Evolutionary conservation across 2,113 vertebrate genomes (phyloP).

Genomic region (Pogona vitticeps): DNA sequence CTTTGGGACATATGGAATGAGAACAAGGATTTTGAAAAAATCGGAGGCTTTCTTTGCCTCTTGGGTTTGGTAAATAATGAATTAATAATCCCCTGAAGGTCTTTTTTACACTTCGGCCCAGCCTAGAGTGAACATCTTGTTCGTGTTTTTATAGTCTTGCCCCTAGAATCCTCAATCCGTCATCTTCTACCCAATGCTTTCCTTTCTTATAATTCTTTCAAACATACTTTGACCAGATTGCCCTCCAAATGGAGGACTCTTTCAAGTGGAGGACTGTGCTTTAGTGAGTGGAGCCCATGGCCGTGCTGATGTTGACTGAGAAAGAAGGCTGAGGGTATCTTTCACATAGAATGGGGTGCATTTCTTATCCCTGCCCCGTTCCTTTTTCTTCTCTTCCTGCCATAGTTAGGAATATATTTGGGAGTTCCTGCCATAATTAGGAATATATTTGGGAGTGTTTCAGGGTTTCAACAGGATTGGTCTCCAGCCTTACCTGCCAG

Average conservation of each 20-base stretch:
- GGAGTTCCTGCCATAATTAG: not conserved
- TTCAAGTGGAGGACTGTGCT: too few relatives aligned
- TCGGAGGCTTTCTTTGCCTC: not conserved
- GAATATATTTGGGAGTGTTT: not conserved
- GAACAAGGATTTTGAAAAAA: not conserved
- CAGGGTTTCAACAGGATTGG: not conserved
- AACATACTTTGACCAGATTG: too few relatives aligned
- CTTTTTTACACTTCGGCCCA: not conserved
- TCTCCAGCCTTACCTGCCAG: not conserved
- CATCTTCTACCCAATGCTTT: too few relatives aligned
- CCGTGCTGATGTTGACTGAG: too few relatives aligned
- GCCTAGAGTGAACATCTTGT: not conserved
- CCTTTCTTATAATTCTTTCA: too few relatives aligned
- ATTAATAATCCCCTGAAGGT: not conserved
- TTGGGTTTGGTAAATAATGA: not conserved
- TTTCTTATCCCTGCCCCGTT: not conserved
- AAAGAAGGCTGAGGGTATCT: not conserved
- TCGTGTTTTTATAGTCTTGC: not conserved
- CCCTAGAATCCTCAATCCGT: not conserved
- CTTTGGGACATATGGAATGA: not conserved
- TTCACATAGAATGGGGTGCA: not conserved
- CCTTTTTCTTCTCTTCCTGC: not conserved
- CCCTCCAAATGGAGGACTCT: too few relatives aligned
- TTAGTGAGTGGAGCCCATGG: too few relatives aligned
- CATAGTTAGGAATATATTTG: not conserved